A percentile compares a stretch with the other conserved stretches of the same genome.
Conservation (phyloP, 1,140 invertebrate genomes). For the Phenacoccus solenopsis region DNA sequence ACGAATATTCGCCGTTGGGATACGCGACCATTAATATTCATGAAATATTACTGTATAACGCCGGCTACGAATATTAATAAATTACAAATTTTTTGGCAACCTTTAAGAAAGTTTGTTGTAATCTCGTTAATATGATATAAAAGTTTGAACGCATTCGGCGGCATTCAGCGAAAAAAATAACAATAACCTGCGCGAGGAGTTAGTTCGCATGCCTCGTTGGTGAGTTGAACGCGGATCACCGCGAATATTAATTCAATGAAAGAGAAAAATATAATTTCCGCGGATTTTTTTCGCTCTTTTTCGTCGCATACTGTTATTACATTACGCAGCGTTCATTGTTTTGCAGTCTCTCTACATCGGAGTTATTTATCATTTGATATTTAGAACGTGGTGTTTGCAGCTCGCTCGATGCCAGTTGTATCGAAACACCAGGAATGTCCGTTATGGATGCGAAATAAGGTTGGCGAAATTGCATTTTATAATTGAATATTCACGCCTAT, state of each 20-base stretch:
- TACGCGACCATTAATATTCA: not conserved
- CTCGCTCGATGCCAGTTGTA: too few species aligned
- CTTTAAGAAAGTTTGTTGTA: not conserved
- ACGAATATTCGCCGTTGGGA: not conserved
- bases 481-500: not conserved
- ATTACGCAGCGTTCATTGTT: not conserved
- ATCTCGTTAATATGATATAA: not conserved
- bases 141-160: not conserved
- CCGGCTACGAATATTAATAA: not conserved
- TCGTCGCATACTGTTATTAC: not conserved
- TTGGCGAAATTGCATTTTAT: not conserved
- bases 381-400: not conserved
- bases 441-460: not conserved
- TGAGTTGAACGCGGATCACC: not conserved
- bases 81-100: slow-evolving; percentile 3
- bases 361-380: not conserved
- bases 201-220: not conserved
- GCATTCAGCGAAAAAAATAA: not conserved
- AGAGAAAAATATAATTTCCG: not conserved
- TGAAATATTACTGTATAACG: not conserved
- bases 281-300: not conserved
- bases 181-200: not conserved
- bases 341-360: not conserved
- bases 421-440: not conserved
- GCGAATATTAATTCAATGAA: not conserved